These are phyloP conservation scores for Parauchenoglanis punctatus DNA, from an alignment of 2,797 vertebrate genomes.

Conservation along the genomic window DNA sequence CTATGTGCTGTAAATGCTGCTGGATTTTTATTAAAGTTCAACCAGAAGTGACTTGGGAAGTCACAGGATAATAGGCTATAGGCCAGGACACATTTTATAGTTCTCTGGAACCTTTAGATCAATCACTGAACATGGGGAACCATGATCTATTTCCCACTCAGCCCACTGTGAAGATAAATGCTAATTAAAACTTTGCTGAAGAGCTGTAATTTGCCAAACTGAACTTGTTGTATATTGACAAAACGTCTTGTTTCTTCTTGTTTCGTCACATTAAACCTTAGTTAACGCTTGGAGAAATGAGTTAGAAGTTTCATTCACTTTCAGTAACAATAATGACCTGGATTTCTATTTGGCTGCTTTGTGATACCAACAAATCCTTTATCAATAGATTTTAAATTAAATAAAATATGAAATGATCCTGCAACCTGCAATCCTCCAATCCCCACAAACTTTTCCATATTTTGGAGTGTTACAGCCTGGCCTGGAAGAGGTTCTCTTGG, in stretches of 20 bases:
- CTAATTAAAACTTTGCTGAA: slow-evolving; percentile 20
- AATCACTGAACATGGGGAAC: background rate
- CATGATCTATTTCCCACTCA: background rate
- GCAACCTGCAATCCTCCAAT: background rate
- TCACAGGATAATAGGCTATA: background rate
- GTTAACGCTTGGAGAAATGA: background rate
- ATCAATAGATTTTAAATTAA: background rate
- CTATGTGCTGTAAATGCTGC: background rate
- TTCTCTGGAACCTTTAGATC: background rate
- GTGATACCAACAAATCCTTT: background rate
- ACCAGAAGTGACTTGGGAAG: slow-evolving; percentile 23
- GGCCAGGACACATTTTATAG: slow-evolving; percentile 1
- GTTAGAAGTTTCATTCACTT: background rate
- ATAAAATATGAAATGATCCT: background rate
- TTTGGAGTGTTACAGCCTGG: background rate
- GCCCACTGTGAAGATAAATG: slow-evolving; percentile 40
- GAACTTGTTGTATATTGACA: slow-evolving; percentile 8
- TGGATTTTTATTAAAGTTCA: slow-evolving; percentile 34
- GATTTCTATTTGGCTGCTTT: background rate
- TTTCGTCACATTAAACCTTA: background rate
- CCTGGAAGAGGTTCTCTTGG: background rate
- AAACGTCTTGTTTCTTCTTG: background rate
- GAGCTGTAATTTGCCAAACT: slow-evolving; percentile 1
- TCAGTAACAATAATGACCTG: background rate
- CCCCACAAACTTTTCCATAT: background rate